A percentile compares a stretch with the other conserved stretches of the same genome.
phyloP scores from a whole-genome alignment of 2,888 invertebrate species.

The Coelinius sp. region DNA sequence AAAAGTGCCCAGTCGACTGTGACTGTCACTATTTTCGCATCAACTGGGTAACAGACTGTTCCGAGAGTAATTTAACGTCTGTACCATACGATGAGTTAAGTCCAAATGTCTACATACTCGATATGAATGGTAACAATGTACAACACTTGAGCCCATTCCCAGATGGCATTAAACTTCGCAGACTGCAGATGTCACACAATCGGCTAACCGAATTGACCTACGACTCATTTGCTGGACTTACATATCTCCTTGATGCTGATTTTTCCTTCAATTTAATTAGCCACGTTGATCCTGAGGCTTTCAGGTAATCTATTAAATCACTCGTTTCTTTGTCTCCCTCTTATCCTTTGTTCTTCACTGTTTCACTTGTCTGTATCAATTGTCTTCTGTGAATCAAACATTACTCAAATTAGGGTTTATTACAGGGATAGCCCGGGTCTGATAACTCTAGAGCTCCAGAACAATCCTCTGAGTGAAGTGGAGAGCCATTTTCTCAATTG shows the following conservation, averaged over 20 bases:
- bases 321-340: not conserved
- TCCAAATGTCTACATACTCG: constrained; percentile 79
- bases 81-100: constrained; percentile 80
- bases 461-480: constrained; percentile 76
- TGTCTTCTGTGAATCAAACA: too few relatives aligned
- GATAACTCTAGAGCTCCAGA: constrained; percentile 79
- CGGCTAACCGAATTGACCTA: constrained; percentile 75
- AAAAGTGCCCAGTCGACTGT: constrained; percentile 82
- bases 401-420: not conserved
- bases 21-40: constrained; percentile 83
- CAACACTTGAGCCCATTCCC: constrained; percentile 76
- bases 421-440: constrained; percentile 79
- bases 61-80: constrained; percentile 80
- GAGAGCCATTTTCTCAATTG: constrained; percentile 79
- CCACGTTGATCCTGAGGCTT: constrained; percentile 77
- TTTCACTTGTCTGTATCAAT: not conserved
- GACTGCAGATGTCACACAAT: constrained; percentile 81
- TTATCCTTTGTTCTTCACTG: not conserved
- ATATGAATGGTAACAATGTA: constrained; percentile 80
- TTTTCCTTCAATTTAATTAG: constrained; percentile 79
- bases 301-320: constrained; percentile 71
- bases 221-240: constrained; percentile 77
- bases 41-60: constrained; percentile 85
- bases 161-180: constrained; percentile 78
- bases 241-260: constrained; percentile 80